These are phyloP conservation scores for Drosophila subpulchrella DNA, from an alignment of 1,140 invertebrate genomes.

Conservation along the genomic window DNA sequence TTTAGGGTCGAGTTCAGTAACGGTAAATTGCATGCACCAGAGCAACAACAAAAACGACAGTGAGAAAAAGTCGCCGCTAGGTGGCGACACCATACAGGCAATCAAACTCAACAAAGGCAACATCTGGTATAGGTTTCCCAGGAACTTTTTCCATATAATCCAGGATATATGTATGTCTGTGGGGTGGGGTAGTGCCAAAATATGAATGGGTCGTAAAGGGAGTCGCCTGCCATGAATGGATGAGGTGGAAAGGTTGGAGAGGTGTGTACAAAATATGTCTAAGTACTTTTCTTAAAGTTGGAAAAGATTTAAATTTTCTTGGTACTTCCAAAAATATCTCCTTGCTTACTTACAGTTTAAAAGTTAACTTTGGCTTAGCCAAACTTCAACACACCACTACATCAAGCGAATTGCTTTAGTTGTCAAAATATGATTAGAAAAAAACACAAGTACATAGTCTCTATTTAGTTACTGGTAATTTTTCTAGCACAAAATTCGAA, in stretches of 20 bases:
- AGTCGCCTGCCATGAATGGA: conserved; percentile 20
- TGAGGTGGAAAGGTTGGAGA: neutral
- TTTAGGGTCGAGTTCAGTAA: conserved; percentile 57
- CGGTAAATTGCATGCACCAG: conserved; percentile 64
- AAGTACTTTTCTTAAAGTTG: neutral
- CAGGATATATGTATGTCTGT: neutral
- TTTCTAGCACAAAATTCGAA: conserved; percentile 72
- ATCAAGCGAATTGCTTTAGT: conserved; percentile 1
- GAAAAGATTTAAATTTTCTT: too few relatives aligned
- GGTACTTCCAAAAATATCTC: too few relatives aligned
- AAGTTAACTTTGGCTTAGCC: neutral
- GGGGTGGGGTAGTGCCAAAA: neutral
- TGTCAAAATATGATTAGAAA: conserved; percentile 51
- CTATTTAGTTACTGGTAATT: conserved; percentile 62
- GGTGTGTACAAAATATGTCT: neutral
- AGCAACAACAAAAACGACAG: conserved; percentile 6
- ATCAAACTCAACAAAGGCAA: conserved; percentile 29
- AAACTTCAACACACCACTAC: neutral
- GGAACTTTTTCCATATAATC: conserved; percentile 14
- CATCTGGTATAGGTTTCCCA: conserved; percentile 15
- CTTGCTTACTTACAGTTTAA: too few relatives aligned
- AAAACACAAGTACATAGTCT: conserved; percentile 38
- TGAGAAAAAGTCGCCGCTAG: conserved; percentile 46
- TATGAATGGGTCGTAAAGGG: conserved; percentile 21
- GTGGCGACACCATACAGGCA: conserved; percentile 51